A percentile compares a stretch with the other conserved stretches of the same genome.
Conservation (phyloP, 2,113 vertebrate genomes). For the Lepidothrix coronata region DNA sequence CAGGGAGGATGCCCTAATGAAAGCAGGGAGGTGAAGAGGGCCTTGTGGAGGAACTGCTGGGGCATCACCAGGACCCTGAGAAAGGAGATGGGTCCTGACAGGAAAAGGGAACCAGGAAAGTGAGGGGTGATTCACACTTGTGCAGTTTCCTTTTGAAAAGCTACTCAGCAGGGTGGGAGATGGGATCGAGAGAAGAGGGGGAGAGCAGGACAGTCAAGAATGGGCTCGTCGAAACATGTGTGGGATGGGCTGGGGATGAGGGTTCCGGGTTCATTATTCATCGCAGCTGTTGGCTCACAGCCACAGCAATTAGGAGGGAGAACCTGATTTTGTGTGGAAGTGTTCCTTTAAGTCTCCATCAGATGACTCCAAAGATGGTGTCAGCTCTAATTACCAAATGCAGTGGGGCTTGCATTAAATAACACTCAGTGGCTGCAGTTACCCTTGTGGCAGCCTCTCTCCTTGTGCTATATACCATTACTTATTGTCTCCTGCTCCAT, state of each 20-base stretch:
- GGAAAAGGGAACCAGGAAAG: neutral
- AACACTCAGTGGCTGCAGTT: neutral
- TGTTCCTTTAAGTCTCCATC: neutral
- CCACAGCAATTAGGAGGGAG: neutral
- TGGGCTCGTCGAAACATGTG: neutral
- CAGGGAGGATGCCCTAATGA: neutral
- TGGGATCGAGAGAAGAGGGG: neutral
- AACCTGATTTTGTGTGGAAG: neutral
- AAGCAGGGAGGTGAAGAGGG: neutral
- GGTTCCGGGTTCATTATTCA: neutral
- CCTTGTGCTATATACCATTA: neutral
- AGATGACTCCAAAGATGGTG: neutral
- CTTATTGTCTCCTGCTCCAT: neutral
- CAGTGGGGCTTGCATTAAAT: neutral
- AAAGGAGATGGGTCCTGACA: neutral
- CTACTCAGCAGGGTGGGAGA: neutral
- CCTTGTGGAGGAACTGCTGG: neutral
- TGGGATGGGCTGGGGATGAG: neutral
- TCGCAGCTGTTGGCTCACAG: neutral
- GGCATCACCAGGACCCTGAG: neutral
- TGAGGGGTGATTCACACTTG: fast-evolving
- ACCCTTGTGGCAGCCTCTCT: neutral
- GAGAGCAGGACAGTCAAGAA: neutral
- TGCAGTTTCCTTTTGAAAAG: neutral
- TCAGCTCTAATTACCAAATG: neutral